These are phyloP conservation scores for Musca domestica DNA, from an alignment of 1,140 invertebrate genomes.

Conservation along the genomic window DNA sequence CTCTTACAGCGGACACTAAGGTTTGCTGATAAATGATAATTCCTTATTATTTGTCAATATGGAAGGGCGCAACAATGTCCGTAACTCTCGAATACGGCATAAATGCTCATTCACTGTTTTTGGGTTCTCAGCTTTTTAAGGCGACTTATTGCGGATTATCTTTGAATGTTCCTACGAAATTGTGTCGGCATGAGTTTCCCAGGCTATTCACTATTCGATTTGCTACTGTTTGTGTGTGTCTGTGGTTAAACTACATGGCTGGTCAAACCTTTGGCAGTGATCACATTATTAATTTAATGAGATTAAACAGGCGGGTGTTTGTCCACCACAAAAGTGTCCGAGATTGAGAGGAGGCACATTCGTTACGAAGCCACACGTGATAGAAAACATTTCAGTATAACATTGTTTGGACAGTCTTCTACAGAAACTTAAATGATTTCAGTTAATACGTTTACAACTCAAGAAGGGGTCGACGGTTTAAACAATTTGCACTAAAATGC, in stretches of 20 bases:
- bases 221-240: neutral
- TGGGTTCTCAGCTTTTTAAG: neutral
- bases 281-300: slow-evolving; percentile 18
- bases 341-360: too few species aligned
- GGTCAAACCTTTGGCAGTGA: neutral
- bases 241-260: neutral
- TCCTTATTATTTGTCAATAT: slow-evolving; percentile 21
- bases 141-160: slow-evolving; percentile 22
- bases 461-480: too few species aligned
- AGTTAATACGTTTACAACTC: too few species aligned
- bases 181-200: neutral
- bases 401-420: too few species aligned
- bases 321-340: too few species aligned
- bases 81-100: neutral
- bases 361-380: too few species aligned
- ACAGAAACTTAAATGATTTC: too few species aligned
- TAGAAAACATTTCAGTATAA: too few species aligned
- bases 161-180: slow-evolving; percentile 9
- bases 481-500: too few species aligned
- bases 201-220: neutral
- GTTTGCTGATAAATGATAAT: slow-evolving; percentile 15
- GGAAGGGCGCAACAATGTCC: neutral
- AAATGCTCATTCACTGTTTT: neutral
- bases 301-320: too few species aligned
- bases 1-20: neutral